Percentiles rank a stretch among this genome's conserved stretches.
Evolutionary conservation across 2,888 invertebrate species (phyloP).

Genomic region (Scaptomyza cyrtandrae): DNA sequence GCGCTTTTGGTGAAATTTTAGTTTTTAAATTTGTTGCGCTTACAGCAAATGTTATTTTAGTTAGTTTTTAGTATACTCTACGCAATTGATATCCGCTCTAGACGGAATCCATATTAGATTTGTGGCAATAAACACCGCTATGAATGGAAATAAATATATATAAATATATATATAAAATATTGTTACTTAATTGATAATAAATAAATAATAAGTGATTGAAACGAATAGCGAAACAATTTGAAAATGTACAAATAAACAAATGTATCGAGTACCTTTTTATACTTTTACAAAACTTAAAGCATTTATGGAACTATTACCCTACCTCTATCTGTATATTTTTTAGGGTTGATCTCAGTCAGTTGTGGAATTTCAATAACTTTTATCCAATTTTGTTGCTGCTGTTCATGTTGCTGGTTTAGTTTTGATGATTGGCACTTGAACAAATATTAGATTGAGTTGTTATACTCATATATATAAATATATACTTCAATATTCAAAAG

Average conservation of each 20-base stretch:
- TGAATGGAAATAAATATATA: no score
- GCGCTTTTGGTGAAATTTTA: conserved; percentile 33
- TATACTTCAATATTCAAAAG: conserved; percentile 7
- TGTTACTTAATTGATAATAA: neutral
- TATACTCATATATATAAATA: conserved; percentile 2
- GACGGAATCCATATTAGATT: conserved; percentile 9
- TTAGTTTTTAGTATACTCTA: conserved; percentile 15
- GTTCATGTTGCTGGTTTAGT: conserved; percentile 29
- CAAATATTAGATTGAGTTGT: conserved; percentile 60
- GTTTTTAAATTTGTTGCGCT: conserved; percentile 19
- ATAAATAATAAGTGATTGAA: neutral
- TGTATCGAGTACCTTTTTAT: no score
- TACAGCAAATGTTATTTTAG: neutral
- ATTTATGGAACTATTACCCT: no score
- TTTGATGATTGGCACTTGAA: conserved; percentile 46
- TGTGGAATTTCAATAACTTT: conserved; percentile 2
- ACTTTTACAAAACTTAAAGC: no score
- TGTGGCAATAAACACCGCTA: conserved; percentile 10
- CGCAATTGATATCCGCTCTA: conserved; percentile 22
- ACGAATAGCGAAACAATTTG: neutral
- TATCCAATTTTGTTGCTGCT: conserved; percentile 6
- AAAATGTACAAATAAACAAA: no score
- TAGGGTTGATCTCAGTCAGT: neutral
- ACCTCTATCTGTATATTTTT: neutral
- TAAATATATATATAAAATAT: neutral